Percentiles rank a stretch among this genome's conserved stretches.
phyloP scores from a whole-genome alignment of 2,888 invertebrate species.

The Crematogaster levior region DNA sequence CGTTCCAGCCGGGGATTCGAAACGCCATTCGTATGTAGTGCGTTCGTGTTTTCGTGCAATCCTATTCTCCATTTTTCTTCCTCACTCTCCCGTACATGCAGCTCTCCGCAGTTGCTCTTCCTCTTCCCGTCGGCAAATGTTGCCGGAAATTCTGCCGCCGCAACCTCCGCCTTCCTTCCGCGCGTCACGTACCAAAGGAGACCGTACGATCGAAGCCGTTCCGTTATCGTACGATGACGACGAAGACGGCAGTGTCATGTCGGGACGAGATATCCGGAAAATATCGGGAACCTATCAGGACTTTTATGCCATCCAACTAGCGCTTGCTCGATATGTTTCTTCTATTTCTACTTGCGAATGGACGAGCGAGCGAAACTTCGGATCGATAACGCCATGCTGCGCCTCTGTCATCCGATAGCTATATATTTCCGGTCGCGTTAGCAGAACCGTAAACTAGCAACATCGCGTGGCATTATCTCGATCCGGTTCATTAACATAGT shows the following conservation, averaged over 20 bases:
- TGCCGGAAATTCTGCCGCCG: constrained; percentile 42
- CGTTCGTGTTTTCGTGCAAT: constrained; percentile 43
- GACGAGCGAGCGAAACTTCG: constrained; percentile 26
- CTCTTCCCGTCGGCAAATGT: constrained; percentile 11
- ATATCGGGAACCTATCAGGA: constrained; percentile 74
- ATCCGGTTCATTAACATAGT: constrained; percentile 76
- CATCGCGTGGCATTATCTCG: constrained; percentile 73
- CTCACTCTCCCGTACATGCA: neutral
- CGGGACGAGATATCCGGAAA: constrained; percentile 68
- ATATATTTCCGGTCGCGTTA: constrained; percentile 76
- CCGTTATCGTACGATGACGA: constrained; percentile 33
- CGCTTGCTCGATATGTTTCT: constrained; percentile 56
- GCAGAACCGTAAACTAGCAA: constrained; percentile 74
- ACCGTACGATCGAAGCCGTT: constrained; percentile 1
- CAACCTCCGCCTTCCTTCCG: constrained; percentile 3
- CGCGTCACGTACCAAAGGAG: constrained; percentile 26
- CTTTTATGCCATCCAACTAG: constrained; percentile 69
- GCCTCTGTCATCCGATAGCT: constrained; percentile 68
- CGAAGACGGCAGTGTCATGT: constrained; percentile 33
- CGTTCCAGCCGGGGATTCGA: constrained; percentile 1
- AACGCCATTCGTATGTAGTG: neutral
- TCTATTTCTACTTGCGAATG: constrained; percentile 40
- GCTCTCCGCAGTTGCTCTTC: neutral
- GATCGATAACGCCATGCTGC: constrained; percentile 63
- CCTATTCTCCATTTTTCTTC: constrained; percentile 49